These are phyloP conservation scores for Cryptocheilus praepositus DNA, from an alignment of 2,888 invertebrate species.

Conservation along the genomic window DNA sequence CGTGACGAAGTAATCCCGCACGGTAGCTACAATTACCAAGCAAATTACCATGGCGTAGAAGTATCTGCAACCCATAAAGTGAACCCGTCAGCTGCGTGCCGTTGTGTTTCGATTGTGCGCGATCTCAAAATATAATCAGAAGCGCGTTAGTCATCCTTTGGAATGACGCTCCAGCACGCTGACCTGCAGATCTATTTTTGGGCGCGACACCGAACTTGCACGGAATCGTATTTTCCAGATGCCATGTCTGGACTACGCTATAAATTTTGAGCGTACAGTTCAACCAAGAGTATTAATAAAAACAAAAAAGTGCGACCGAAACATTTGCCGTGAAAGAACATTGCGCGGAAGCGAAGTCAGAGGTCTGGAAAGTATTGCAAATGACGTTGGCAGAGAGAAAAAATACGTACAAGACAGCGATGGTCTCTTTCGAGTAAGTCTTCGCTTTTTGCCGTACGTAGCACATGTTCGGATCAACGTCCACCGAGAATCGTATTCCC, in stretches of 20 bases:
- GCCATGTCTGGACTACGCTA: background rate
- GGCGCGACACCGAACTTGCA: background rate
- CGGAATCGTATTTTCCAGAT: background rate
- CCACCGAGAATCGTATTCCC: constrained; percentile 78
- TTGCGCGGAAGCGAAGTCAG: background rate
- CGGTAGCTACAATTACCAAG: constrained; percentile 65
- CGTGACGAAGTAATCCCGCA: constrained; percentile 64
- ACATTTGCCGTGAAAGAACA: background rate
- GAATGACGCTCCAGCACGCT: constrained; percentile 4
- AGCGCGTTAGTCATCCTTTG: background rate
- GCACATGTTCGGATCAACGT: constrained; percentile 79
- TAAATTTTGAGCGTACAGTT: too few relatives aligned
- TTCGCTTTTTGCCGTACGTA: constrained; percentile 74
- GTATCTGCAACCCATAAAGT: constrained; percentile 56
- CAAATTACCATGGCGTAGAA: constrained; percentile 70
- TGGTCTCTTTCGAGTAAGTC: constrained; percentile 73
- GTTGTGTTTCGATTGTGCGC: background rate
- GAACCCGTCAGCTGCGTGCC: background rate
- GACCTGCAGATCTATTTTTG: constrained; percentile 12
- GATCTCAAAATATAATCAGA: background rate
- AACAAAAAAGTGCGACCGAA: background rate
- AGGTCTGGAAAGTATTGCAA: background rate
- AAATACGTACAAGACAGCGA: constrained; percentile 75
- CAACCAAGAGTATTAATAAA: too few relatives aligned
- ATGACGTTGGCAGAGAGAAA: too few relatives aligned